phyloP scores from a whole-genome alignment of 1,140 invertebrate species.

The Drosophila guanche region DNA sequence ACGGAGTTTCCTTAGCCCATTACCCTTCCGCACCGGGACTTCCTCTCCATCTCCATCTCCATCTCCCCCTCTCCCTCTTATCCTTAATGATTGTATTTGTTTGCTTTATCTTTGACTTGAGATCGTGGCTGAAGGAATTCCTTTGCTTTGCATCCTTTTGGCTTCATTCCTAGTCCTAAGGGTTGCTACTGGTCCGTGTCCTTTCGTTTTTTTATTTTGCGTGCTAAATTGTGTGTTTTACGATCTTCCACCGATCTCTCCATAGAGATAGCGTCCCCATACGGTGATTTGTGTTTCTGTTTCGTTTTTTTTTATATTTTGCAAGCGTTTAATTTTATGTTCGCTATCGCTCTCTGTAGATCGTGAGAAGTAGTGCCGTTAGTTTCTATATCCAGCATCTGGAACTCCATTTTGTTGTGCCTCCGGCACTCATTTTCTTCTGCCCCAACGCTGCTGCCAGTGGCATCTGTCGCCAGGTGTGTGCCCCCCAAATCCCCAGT shows the following conservation, averaged over 20 bases:
- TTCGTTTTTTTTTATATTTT: conserved; percentile 37
- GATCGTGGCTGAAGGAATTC: conserved; percentile 59
- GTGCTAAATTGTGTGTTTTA: conserved; percentile 73
- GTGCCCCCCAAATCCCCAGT: conserved; percentile 18
- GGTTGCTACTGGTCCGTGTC: conserved; percentile 43
- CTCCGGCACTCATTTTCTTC: no score
- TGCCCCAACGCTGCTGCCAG: conserved; percentile 27
- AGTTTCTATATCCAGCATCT: background rate
- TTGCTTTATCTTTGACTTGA: conserved; percentile 63
- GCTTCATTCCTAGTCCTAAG: conserved; percentile 36
- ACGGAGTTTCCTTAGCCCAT: conserved; percentile 56
- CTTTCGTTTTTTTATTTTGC: conserved; percentile 43
- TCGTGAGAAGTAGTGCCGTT: conserved; percentile 66
- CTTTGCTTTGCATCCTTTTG: conserved; percentile 35
- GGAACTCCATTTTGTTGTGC: no score
- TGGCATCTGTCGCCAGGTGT: conserved; percentile 27
- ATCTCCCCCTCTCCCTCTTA: background rate
- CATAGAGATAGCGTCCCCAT: conserved; percentile 44
- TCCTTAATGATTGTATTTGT: conserved; percentile 70
- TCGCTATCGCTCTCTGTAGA: conserved; percentile 44
- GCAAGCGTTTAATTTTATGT: conserved; percentile 55
- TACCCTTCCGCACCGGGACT: conserved; percentile 44
- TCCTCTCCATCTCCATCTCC: no score
- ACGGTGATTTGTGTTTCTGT: conserved; percentile 30
- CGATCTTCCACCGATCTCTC: conserved; percentile 49